Evolutionary conservation across 2,888 invertebrate genomes (phyloP).

Genomic region (Epirrita christyi): DNA sequence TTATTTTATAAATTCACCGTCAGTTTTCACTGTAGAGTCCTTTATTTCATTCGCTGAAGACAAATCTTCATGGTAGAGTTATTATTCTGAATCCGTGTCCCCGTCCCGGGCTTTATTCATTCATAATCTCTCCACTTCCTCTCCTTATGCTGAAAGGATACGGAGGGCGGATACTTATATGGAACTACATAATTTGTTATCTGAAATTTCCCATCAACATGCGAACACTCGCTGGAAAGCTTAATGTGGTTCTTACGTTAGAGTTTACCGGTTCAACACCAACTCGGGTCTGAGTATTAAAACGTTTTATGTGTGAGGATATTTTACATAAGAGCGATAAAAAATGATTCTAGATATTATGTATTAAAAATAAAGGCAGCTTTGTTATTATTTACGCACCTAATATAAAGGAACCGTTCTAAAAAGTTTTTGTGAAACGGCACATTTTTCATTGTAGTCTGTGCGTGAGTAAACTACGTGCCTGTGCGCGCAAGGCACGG

Average conservation of each 20-base stretch:
- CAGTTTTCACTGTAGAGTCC: slow-evolving; percentile 51
- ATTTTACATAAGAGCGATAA: slow-evolving; percentile 25
- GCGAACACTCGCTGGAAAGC: slow-evolving; percentile 34
- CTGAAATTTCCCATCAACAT: slow-evolving; percentile 38
- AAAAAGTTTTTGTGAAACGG: slow-evolving; percentile 53
- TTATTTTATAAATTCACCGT: slow-evolving; percentile 62
- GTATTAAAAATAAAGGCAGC: not conserved
- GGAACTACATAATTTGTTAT: slow-evolving; percentile 37
- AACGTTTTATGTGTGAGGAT: slow-evolving; percentile 28
- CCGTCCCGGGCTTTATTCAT: slow-evolving; percentile 45
- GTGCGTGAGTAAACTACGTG: slow-evolving; percentile 54
- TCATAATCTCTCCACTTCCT: slow-evolving; percentile 50
- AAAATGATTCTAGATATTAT: slow-evolving; percentile 10
- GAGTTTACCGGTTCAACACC: slow-evolving; percentile 31
- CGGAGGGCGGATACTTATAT: slow-evolving; percentile 30
- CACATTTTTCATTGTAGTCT: slow-evolving; percentile 52
- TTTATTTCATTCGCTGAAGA: slow-evolving; percentile 55
- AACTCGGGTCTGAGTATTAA: slow-evolving; percentile 29
- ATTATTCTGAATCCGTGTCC: slow-evolving; percentile 55
- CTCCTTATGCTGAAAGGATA: slow-evolving; percentile 36
- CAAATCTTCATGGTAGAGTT: slow-evolving; percentile 60
- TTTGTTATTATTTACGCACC: slow-evolving; percentile 41
- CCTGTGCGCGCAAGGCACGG: slow-evolving; percentile 53
- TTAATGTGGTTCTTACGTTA: slow-evolving; percentile 38
- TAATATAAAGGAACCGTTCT: slow-evolving; percentile 40